Conservation (phyloP, 2,113 vertebrate genomes). For the Antigone vipio region DNA sequence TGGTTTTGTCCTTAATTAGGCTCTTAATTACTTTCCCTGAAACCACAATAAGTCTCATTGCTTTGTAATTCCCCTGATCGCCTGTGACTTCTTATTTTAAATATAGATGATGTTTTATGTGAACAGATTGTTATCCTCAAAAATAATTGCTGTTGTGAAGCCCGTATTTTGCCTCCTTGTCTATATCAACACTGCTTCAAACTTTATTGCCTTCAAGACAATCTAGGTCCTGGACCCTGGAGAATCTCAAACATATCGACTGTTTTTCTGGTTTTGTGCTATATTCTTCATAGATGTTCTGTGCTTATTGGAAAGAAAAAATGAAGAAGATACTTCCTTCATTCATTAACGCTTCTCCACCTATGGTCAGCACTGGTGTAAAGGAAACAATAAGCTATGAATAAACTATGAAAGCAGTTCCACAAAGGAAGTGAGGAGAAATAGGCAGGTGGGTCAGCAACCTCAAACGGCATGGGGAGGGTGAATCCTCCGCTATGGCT, state of each 20-base stretch:
- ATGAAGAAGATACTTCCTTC: not conserved
- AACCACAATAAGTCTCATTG: slow-evolving; percentile 52
- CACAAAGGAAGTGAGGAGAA: not conserved
- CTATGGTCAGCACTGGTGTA: not conserved
- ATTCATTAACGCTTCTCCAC: not conserved
- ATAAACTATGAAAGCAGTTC: not conserved
- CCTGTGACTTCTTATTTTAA: slow-evolving; percentile 59
- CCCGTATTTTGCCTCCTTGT: slow-evolving; percentile 6
- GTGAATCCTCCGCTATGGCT: not conserved
- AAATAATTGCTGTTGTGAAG: slow-evolving; percentile 58
- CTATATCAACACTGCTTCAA: slow-evolving; percentile 11
- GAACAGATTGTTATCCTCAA: slow-evolving; percentile 64
- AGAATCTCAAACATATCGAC: not conserved
- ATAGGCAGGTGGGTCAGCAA: not conserved
- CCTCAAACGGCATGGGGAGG: not conserved
- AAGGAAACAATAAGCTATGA: not conserved
- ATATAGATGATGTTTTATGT: slow-evolving; percentile 54
- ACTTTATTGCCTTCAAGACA: slow-evolving; percentile 23
- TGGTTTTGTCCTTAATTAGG: slow-evolving; percentile 64
- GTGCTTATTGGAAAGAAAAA: not conserved
- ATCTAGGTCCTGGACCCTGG: not conserved
- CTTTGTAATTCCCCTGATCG: slow-evolving; percentile 63
- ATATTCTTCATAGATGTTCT: not conserved
- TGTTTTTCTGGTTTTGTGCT: not conserved
- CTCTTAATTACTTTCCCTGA: slow-evolving; percentile 62